phyloP scores from a whole-genome alignment of 2,113 vertebrate species.

The Pristiophorus japonicus region DNA sequence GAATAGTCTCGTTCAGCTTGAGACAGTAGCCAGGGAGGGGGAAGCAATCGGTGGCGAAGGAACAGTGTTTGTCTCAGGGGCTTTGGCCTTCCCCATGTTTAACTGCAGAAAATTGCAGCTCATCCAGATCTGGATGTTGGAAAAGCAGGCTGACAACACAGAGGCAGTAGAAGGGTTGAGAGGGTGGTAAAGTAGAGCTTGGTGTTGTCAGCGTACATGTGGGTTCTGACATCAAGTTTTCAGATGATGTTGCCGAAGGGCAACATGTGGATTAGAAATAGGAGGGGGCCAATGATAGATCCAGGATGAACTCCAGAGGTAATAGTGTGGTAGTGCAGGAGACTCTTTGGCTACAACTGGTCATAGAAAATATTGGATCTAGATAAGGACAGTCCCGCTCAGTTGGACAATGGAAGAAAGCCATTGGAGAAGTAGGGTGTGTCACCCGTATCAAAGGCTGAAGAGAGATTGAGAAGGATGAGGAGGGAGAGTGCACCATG shows the following conservation, averaged over 20 bases:
- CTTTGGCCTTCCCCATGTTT: not conserved
- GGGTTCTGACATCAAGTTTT: not conserved
- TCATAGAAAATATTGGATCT: not conserved
- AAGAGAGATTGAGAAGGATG: not conserved
- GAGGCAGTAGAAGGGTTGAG: not conserved
- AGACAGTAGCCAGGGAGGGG: too few species aligned
- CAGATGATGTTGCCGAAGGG: not conserved
- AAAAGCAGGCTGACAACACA: not conserved
- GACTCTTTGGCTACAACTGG: not conserved
- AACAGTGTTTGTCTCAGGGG: not conserved
- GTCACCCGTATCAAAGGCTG: not conserved
- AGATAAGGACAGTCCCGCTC: not conserved
- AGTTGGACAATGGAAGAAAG: too few species aligned
- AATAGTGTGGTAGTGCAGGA: not conserved
- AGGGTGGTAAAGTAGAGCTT: not conserved
- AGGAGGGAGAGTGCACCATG: not conserved
- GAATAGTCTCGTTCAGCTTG: too few species aligned
- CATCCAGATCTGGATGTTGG: not conserved
- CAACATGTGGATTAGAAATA: not conserved
- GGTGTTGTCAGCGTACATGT: not conserved
- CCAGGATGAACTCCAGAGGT: not conserved
- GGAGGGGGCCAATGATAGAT: not conserved
- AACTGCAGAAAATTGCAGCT: not conserved
- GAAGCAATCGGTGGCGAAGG: too few species aligned
- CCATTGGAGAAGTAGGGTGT: not conserved